Evolutionary conservation across 2,113 vertebrate genomes (phyloP), one percentile per base, ranked within the genome.

Genomic region (Dipodomys stephensi): DNA sequence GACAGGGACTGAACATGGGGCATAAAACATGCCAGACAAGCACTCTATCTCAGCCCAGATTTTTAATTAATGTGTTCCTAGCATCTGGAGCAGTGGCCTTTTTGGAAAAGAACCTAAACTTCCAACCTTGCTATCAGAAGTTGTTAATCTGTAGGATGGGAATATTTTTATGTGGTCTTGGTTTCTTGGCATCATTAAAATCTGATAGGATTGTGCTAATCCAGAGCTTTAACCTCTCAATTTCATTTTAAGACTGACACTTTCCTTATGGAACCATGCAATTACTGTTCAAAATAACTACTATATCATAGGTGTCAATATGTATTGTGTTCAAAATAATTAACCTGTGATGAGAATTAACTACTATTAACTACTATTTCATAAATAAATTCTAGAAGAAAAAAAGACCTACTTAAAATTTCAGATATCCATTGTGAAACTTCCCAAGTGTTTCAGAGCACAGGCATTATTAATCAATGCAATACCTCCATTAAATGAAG

Each of bases 391-490:
- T 67, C 57, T 57, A 78, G 49, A 90, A 25, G 39, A 81, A 94
- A 86, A 83, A 84, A 87, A 69, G 46, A 32, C 74, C 32, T 84
- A 44, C 53, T 92, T 87, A 90, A 35, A 73, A 93, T 79, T 93
- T 92, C 81, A 93, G 64, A 67, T 88, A 83, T 53, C 64, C 64
- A 94, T 69, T 89, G 30, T 74, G 64, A 93, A 93, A 84, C 25
- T 69, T 23, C 28, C 49, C 4, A 95, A 88, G 53, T 73, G 95
- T 91, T 92, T 92, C 73, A 87, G 35, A 91, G 20, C 30, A 46
- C 23, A 28, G 44, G 23, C 73, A 88, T 86, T 87, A 73, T 35
- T 13, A 92, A 86, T 88, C 86, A 95, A 81, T 67, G 18, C 28
- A 84, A 25, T 20, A 90, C 32, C 44, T 93, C 64, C 83, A 88